phyloP scores from a whole-genome alignment of 2,888 invertebrate species.

The Andrena trimmerana region DNA sequence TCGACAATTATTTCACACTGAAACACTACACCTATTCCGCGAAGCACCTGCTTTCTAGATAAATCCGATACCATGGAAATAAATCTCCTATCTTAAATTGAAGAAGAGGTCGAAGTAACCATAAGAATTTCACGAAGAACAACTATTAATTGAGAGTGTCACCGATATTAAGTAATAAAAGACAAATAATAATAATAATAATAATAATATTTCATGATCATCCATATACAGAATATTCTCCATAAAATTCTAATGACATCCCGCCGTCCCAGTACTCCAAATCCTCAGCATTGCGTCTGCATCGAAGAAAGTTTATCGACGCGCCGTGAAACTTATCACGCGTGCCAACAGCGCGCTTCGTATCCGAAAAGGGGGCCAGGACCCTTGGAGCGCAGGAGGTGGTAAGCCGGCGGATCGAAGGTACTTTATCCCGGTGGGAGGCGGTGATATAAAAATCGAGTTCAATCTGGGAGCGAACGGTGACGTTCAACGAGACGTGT shows the following conservation, averaged over 20 bases:
- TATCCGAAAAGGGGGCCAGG: neutral
- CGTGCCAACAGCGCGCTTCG: neutral
- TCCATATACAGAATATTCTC: neutral
- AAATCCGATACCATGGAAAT: too few species aligned
- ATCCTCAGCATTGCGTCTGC: neutral
- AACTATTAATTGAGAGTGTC: too few species aligned
- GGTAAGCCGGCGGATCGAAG: neutral
- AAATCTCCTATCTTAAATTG: too few species aligned
- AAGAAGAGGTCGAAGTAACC: too few species aligned
- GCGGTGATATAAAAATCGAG: constrained; percentile 48
- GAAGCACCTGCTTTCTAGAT: neutral
- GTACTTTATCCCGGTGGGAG: constrained; percentile 18
- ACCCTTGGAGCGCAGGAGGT: neutral
- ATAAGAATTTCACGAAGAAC: too few species aligned
- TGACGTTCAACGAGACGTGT: constrained; percentile 29
- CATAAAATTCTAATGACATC: too few species aligned
- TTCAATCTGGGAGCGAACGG: constrained; percentile 24
- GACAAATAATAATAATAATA: too few species aligned
- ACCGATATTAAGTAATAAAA: too few species aligned
- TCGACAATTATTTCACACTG: neutral
- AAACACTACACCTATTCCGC: neutral
- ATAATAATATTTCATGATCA: neutral
- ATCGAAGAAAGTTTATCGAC: neutral
- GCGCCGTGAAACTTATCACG: neutral
- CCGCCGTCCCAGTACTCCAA: neutral